Percentiles rank a stretch among this genome's conserved stretches.
Evolutionary conservation across 2,797 vertebrate genomes (phyloP).

Genomic region (Semaprochilodus insignis): DNA sequence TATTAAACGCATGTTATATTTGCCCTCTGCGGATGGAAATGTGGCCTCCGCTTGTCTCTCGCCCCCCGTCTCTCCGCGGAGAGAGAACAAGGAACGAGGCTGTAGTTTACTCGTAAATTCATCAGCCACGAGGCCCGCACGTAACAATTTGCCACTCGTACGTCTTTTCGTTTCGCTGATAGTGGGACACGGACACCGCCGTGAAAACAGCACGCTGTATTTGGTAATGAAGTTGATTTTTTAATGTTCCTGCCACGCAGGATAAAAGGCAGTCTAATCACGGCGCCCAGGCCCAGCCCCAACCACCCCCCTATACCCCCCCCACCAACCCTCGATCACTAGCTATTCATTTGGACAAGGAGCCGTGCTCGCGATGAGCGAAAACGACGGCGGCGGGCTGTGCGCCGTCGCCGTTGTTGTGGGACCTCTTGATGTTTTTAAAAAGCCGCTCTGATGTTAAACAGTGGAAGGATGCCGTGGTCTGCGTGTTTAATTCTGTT

Average conservation of each 20-base stretch:
- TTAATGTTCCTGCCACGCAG: slow-evolving; percentile 57
- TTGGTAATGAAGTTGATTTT: slow-evolving; percentile 61
- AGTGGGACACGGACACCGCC: slow-evolving; percentile 49
- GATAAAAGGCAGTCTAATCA: slow-evolving; percentile 53
- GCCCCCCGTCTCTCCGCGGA: neutral
- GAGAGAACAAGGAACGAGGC: slow-evolving; percentile 8
- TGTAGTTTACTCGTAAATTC: slow-evolving; percentile 55
- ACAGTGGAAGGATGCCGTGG: neutral
- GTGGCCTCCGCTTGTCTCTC: slow-evolving; percentile 30
- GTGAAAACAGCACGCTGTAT: slow-evolving; percentile 47
- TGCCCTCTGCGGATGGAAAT: slow-evolving; percentile 49
- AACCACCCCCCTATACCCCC: neutral
- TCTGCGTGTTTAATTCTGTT: neutral
- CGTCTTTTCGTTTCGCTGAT: slow-evolving; percentile 59
- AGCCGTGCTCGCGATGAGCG: slow-evolving; percentile 12
- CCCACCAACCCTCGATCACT: slow-evolving; percentile 32
- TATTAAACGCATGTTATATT: slow-evolving; percentile 46
- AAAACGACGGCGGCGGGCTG: slow-evolving; percentile 17
- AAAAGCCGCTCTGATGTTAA: slow-evolving; percentile 11
- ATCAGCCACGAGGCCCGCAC: slow-evolving; percentile 30
- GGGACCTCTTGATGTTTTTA: slow-evolving; percentile 30
- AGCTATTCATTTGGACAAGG: slow-evolving; percentile 47
- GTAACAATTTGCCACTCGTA: slow-evolving; percentile 56
- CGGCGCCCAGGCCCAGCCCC: slow-evolving; percentile 26
- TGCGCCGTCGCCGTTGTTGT: slow-evolving; percentile 22